Percentiles rank a stretch among this genome's conserved stretches.
Evolutionary conservation across 2,113 vertebrate species (phyloP).

Genomic region (Stegastes partitus): DNA sequence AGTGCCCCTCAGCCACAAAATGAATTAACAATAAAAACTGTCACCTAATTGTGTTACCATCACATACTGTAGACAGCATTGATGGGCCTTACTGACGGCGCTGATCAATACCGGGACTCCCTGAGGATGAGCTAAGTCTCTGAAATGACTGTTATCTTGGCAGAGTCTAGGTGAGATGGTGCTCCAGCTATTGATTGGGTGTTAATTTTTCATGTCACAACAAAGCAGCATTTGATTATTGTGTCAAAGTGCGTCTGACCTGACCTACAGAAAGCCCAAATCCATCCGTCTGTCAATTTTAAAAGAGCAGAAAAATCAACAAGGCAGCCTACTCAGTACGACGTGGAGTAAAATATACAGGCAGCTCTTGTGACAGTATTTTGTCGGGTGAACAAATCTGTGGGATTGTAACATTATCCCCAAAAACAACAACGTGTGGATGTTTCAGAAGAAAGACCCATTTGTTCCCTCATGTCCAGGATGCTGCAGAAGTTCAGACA

Average conservation of each 20-base stretch:
- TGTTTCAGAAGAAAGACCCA: constrained; percentile 4
- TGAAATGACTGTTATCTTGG: constrained; percentile 48
- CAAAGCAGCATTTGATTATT: constrained; percentile 32
- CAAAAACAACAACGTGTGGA: background rate
- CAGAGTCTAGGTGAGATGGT: constrained; percentile 31
- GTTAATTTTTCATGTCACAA: constrained; percentile 42
- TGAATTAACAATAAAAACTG: background rate
- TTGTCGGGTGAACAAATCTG: background rate
- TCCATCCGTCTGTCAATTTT: constrained; percentile 9
- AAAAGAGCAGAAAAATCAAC: constrained; percentile 18
- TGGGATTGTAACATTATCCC: constrained; percentile 12
- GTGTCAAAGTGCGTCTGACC: constrained; percentile 31
- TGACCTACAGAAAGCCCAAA: constrained; percentile 8
- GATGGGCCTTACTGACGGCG: background rate
- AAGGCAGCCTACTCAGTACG: background rate
- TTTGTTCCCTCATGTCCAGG: constrained; percentile 12
- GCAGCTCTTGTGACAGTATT: constrained; percentile 5
- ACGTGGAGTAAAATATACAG: background rate
- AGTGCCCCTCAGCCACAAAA: constrained; percentile 1
- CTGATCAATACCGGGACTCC: constrained; percentile 48
- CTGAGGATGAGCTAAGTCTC: constrained; percentile 56
- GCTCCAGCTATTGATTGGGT: constrained; percentile 35
- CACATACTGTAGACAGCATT: background rate
- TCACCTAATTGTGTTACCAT: constrained; percentile 1
- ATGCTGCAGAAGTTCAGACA: constrained; percentile 9